Evolutionary conservation across 2,888 invertebrate genomes (phyloP).

Genomic region (Polyommatus iphigenia): DNA sequence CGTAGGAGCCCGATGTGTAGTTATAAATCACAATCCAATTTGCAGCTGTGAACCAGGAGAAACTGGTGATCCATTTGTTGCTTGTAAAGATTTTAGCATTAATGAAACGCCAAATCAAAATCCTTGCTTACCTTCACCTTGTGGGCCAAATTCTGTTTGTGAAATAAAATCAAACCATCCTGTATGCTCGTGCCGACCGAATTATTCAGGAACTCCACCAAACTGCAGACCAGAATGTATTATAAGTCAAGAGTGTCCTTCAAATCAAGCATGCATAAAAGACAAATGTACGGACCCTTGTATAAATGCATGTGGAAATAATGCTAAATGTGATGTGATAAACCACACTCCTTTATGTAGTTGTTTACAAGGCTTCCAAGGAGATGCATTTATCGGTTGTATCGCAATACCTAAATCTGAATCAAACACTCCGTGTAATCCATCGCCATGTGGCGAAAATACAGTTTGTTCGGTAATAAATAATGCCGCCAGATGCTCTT

Average conservation of each 20-base stretch:
- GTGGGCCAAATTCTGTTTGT: conserved; percentile 91
- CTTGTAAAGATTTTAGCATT: conserved; percentile 75
- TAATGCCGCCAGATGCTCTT: conserved; percentile 87
- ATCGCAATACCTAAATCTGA: conserved; percentile 74
- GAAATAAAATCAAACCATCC: conserved; percentile 88
- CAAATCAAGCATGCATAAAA: conserved; percentile 88
- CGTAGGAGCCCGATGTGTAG: conserved; percentile 86
- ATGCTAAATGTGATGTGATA: conserved; percentile 89
- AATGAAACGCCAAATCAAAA: conserved; percentile 58
- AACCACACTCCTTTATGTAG: conserved; percentile 91
- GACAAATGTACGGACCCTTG: conserved; percentile 93
- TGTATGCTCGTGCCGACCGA: conserved; percentile 89
- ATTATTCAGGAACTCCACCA: conserved; percentile 90
- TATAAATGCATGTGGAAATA: conserved; percentile 86
- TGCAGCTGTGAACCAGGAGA: conserved; percentile 88
- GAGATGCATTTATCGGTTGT: conserved; percentile 92
- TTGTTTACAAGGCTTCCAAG: conserved; percentile 87
- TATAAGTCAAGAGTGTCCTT: conserved; percentile 89
- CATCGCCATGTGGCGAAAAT: conserved; percentile 92
- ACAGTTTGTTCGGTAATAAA: conserved; percentile 87
- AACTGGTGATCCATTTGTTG: conserved; percentile 90
- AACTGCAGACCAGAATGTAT: conserved; percentile 91
- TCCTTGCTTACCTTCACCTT: conserved; percentile 85
- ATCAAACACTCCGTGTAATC: conserved; percentile 83
- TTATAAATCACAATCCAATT: conserved; percentile 91